Conservation (phyloP, 2,113 vertebrate genomes). For the Panthera leo region DNA sequence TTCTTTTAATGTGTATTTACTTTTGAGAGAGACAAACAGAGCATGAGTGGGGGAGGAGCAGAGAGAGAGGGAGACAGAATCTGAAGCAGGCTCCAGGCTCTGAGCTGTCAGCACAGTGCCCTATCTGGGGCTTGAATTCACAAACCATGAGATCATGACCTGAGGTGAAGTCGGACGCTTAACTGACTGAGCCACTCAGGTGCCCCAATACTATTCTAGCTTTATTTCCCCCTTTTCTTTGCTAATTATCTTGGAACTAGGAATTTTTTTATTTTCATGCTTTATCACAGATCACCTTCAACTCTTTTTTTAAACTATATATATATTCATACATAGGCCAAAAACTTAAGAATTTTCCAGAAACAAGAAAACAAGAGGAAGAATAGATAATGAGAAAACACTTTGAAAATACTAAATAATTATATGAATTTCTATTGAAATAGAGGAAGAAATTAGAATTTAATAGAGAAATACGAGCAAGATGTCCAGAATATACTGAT, state of each 20-base stretch:
- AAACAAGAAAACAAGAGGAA: constrained; percentile 35
- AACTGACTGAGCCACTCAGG: no score
- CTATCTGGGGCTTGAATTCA: no score
- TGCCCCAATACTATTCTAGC: not conserved
- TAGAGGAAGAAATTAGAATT: constrained; percentile 36
- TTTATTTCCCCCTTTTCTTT: not conserved
- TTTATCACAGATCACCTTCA: constrained; percentile 12
- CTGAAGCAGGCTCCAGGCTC: no score
- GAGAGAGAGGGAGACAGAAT: no score
- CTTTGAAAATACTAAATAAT: constrained; percentile 31
- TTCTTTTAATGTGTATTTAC: no score
- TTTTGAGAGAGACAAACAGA: no score
- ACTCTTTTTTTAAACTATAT: not conserved
- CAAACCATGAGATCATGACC: no score
- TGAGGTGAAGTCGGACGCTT: no score
- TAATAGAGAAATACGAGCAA: not conserved
- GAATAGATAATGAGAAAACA: constrained; percentile 25
- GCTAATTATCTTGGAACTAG: constrained; percentile 15
- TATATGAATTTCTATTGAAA: constrained; percentile 3
- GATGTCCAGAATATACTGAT: not conserved
- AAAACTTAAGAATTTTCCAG: not conserved
- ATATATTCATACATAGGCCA: not conserved
- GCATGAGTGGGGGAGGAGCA: no score
- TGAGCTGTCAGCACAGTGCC: no score
- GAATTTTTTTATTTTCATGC: constrained; percentile 31